Evolutionary conservation across 2,797 vertebrate genomes (phyloP), one percentile per base, ranked within the genome.

Genomic region (Crenuchus spilurus): DNA sequence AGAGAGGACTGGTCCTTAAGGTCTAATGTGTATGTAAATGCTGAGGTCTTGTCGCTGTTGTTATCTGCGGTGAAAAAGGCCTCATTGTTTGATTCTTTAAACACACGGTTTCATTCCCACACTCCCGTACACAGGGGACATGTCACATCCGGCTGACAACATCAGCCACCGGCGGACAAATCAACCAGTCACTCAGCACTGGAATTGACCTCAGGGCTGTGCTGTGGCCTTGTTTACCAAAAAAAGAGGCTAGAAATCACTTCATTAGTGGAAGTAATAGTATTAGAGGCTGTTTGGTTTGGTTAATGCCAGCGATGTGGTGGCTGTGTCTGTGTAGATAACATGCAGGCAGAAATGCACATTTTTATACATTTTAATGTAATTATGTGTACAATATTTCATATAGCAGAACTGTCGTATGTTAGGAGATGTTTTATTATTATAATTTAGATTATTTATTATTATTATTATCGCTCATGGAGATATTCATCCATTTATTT

Each of bases 81-180:
- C 30, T 66, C 64, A 74, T 76, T 82, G 77, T 76, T 75, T 20
- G 8, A 63, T 63, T 63, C 75, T 82, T 76, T 74, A 61, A 69
- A 74, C 74, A 60, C 65, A 41, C 35, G 14, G 41, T 57, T 74
- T 61, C 51, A 71, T 75, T 75, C 75, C 62, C 80, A 78, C 69
- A 81, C 72, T 68, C 28, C 72, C 33, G 33, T 46, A 76, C 73
- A 70, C 46, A 74, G 26, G 46, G 63, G 61, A 72, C 49, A 55
- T 77, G 76, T 51, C 63, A 73, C 70, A 55, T 72, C 70, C 63
- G 44, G 62, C 44, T 51, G 62, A 72, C 69, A 61, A 67, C 62
- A 54, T 30, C 63, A 64, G 14, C 26, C 67, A 3, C n/a, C 66
- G n/a, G n/a, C n/a, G 14, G 49, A 46, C 28, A 55, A 69, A 78